These are phyloP conservation scores for Eumerus sabulonum DNA, from an alignment of 2,888 invertebrate genomes.

Conservation along the genomic window DNA sequence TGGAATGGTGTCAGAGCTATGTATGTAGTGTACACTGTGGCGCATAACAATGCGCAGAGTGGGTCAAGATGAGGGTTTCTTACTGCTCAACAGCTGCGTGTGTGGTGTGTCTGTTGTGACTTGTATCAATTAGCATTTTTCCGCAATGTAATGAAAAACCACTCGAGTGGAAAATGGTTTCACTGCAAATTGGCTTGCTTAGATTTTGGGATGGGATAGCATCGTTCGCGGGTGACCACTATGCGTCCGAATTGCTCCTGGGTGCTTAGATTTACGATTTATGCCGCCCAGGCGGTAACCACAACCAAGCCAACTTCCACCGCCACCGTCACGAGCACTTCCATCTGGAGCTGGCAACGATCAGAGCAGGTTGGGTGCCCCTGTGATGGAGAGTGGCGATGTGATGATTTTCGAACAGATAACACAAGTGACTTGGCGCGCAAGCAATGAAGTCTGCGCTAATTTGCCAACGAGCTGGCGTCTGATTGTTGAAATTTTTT, in stretches of 20 bases:
- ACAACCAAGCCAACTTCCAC: background rate
- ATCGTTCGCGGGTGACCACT: constrained; percentile 57
- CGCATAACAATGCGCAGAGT: constrained; percentile 20
- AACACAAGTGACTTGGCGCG: constrained; percentile 49
- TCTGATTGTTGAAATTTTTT: constrained; percentile 28
- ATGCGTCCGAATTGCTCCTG: constrained; percentile 51
- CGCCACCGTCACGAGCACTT: background rate
- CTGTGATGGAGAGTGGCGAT: background rate
- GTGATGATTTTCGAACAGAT: constrained; percentile 58
- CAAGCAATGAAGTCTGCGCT: constrained; percentile 54
- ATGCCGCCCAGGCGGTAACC: constrained; percentile 31
- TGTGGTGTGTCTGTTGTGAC: constrained; percentile 37
- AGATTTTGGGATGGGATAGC: constrained; percentile 56
- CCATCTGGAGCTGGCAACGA: too few species aligned
- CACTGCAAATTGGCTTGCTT: constrained; percentile 44
- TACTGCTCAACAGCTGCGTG: constrained; percentile 9
- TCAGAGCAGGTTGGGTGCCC: constrained; percentile 3
- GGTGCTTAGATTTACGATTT: constrained; percentile 51
- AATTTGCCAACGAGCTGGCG: constrained; percentile 55
- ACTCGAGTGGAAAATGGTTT: constrained; percentile 56
- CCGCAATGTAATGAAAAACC: constrained; percentile 38
- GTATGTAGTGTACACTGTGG: background rate
- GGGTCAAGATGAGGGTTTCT: constrained; percentile 58
- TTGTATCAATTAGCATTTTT: constrained; percentile 62
- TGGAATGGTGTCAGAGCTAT: constrained; percentile 44